phyloP scores from a whole-genome alignment of 2,888 invertebrate species.

The Scrobipalpa costella region DNA sequence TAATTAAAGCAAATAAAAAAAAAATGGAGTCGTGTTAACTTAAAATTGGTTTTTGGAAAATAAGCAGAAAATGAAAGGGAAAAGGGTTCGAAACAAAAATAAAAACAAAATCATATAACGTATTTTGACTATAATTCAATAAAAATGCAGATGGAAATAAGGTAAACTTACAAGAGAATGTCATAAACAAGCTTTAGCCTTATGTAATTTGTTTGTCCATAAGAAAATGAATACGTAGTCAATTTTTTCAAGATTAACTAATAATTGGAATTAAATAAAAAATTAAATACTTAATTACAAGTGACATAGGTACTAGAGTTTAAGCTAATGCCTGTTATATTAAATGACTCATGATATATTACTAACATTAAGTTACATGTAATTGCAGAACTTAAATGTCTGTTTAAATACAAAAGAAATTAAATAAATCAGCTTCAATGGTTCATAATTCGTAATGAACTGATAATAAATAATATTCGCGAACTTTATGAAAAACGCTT shows the following conservation, averaged over 20 bases:
- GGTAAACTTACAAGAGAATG: constrained; percentile 78
- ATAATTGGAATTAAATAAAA: constrained; percentile 78
- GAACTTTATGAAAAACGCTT: constrained; percentile 76
- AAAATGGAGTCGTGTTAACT: background rate
- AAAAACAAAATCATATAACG: constrained; percentile 65
- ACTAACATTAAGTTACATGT: constrained; percentile 75
- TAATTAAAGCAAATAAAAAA: background rate
- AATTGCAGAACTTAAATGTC: constrained; percentile 69
- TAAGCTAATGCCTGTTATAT: constrained; percentile 76
- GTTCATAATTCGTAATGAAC: constrained; percentile 78
- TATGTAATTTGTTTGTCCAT: constrained; percentile 68
- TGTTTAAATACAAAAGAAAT: constrained; percentile 79
- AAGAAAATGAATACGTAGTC: constrained; percentile 70
- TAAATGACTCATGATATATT: constrained; percentile 80
- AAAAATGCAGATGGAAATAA: constrained; percentile 81
- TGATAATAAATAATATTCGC: constrained; percentile 81
- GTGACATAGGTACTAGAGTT: constrained; percentile 75
- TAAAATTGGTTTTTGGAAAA: background rate
- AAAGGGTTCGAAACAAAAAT: constrained; percentile 49
- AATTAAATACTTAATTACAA: constrained; percentile 81
- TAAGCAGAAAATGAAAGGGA: background rate
- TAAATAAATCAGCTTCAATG: constrained; percentile 79
- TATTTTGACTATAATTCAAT: constrained; percentile 81
- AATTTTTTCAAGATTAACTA: constrained; percentile 76
- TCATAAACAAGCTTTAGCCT: constrained; percentile 77